Conservation (phyloP, 2,113 vertebrate species). For the Egretta garzetta region DNA sequence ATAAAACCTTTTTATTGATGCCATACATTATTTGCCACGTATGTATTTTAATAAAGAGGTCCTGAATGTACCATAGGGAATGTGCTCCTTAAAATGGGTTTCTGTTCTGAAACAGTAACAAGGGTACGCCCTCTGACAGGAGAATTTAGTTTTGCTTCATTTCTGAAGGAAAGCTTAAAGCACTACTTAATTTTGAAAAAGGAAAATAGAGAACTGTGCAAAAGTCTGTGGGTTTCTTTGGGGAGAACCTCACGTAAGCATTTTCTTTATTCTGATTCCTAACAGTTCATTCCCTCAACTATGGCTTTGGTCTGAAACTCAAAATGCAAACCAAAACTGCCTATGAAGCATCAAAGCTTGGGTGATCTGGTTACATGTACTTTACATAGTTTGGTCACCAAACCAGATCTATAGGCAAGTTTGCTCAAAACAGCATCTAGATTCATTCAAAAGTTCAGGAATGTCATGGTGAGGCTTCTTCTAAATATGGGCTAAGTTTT, state of each 20-base stretch:
- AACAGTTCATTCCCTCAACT: background rate
- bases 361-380: background rate
- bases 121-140: background rate
- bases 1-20: constrained; percentile 13
- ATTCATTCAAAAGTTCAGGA: background rate
- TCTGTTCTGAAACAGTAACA: background rate
- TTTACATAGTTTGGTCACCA: background rate
- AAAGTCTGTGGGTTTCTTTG: background rate
- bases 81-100: background rate
- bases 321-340: constrained; percentile 23
- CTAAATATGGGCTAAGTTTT: background rate
- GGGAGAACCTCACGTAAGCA: background rate
- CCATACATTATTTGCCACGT: constrained; percentile 29
- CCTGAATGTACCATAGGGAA: background rate
- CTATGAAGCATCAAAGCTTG: background rate
- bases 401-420: background rate
- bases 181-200: background rate
- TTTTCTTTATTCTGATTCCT: constrained; percentile 13
- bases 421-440: background rate
- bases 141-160: background rate
- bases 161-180: background rate
- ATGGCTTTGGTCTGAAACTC: background rate
- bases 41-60: constrained; percentile 37
- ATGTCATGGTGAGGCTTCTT: background rate
- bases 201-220: background rate